Conservation (phyloP, 2,888 invertebrate species). For the Gibbula magus region DNA sequence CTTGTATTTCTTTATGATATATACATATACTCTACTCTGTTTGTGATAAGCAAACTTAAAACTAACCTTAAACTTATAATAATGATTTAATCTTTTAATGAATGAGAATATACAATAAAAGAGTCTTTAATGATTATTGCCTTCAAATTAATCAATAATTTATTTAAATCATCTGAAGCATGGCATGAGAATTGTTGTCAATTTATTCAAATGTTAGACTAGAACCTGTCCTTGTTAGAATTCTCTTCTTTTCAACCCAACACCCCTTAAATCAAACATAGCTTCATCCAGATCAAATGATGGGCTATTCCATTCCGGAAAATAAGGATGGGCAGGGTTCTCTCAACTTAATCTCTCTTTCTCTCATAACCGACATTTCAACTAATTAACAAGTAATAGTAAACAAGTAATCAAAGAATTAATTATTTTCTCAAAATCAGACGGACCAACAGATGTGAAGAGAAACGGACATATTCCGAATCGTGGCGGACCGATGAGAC, state of each 20-base stretch:
- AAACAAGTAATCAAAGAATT: too few relatives aligned
- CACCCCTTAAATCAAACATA: not conserved
- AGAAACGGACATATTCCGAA: conserved; percentile 14
- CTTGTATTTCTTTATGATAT: too few relatives aligned
- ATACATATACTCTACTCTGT: too few relatives aligned
- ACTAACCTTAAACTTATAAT: too few relatives aligned
- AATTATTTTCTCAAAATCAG: conserved; percentile 23
- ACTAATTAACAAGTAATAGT: not conserved
- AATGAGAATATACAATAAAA: too few relatives aligned
- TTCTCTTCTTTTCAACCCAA: conserved; percentile 13
- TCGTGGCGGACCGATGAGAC: conserved; percentile 25
- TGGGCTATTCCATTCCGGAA: not conserved
- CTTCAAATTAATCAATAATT: too few relatives aligned
- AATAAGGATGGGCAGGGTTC: not conserved
- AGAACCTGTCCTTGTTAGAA: not conserved
- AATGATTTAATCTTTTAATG: too few relatives aligned
- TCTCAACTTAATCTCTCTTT: not conserved
- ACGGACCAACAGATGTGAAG: conserved; percentile 27
- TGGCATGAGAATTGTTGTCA: too few relatives aligned
- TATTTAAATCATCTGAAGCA: too few relatives aligned
- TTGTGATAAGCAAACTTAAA: too few relatives aligned
- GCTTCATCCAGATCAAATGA: not conserved
- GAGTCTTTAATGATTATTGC: too few relatives aligned
- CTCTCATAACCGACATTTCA: not conserved
- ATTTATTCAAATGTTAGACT: too few relatives aligned